Conservation (phyloP, 2,888 invertebrate genomes). For the Cheilosia pagana region DNA sequence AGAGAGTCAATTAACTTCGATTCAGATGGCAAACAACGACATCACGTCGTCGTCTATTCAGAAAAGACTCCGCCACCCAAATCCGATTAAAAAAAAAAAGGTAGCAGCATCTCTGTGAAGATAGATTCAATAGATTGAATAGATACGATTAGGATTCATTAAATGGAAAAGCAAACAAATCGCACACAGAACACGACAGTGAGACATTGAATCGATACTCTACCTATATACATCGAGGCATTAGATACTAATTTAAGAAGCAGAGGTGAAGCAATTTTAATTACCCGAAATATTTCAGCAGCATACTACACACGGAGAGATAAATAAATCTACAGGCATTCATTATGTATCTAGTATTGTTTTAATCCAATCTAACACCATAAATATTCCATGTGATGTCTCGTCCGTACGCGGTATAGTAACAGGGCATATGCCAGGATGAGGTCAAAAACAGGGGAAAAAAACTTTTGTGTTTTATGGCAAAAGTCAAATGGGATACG, state of each 20-base stretch:
- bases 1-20: conserved; percentile 69
- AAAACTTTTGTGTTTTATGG: conserved; percentile 28
- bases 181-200: conserved; percentile 62
- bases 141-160: conserved; percentile 71
- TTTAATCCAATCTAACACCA: conserved; percentile 50
- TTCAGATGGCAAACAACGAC: conserved; percentile 46
- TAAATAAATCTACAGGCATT: conserved; percentile 21
- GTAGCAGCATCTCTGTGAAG: conserved; percentile 54
- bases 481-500: conserved; percentile 55
- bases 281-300: conserved; percentile 21
- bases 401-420: conserved; percentile 9
- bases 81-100: conserved; percentile 66
- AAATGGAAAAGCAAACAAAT: conserved; percentile 63
- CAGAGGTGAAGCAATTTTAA: conserved; percentile 51
- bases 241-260: conserved; percentile 43
- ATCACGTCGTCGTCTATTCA: conserved; percentile 62
- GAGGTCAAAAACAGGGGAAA: conserved; percentile 46
- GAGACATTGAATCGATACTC: conserved; percentile 24
- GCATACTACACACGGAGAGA: background rate
- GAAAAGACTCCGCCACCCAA: conserved; percentile 32
- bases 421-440: conserved; percentile 47
- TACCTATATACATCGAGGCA: background rate
- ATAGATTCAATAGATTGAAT: conserved; percentile 69
- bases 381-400: conserved; percentile 51
- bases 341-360: conserved; percentile 33